These are phyloP conservation scores for Cephalopholis sonnerati DNA, from an alignment of 2,113 vertebrate species.

Conservation along the genomic window DNA sequence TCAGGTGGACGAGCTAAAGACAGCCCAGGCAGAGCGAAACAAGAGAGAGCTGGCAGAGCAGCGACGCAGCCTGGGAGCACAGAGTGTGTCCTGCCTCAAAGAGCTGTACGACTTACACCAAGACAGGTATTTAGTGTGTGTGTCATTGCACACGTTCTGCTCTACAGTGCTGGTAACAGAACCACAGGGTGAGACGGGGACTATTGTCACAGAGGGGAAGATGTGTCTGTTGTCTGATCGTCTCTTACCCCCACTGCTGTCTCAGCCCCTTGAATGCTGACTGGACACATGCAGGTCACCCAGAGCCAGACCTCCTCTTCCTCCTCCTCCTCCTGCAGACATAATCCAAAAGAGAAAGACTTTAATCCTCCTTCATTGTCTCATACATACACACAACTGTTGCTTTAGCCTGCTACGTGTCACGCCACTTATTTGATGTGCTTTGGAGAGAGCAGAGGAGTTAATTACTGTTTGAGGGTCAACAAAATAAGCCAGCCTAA, in stretches of 20 bases:
- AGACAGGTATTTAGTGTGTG: slow-evolving; percentile 82
- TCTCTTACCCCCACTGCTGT: slow-evolving; percentile 3
- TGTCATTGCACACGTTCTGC: background rate
- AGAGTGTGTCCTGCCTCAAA: slow-evolving; percentile 91
- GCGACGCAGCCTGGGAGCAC: slow-evolving; percentile 81
- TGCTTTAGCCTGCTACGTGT: background rate
- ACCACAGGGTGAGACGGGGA: background rate
- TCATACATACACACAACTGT: background rate
- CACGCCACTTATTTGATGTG: background rate
- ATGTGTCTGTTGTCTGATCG: slow-evolving; percentile 15
- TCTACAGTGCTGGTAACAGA: background rate
- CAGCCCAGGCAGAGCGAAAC: slow-evolving; percentile 72
- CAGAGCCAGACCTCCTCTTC: slow-evolving; percentile 53
- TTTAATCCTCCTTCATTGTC: slow-evolving; percentile 58
- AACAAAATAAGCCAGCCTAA: background rate
- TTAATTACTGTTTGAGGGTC: background rate
- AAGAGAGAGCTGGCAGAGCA: slow-evolving; percentile 81
- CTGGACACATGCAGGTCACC: slow-evolving; percentile 45
- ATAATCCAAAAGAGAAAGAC: slow-evolving; percentile 62
- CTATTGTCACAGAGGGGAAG: slow-evolving; percentile 28
- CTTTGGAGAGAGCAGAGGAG: background rate
- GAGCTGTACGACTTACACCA: slow-evolving; percentile 91
- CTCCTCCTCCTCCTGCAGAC: slow-evolving; percentile 47
- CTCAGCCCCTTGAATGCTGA: slow-evolving; percentile 55
- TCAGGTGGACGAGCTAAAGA: slow-evolving; percentile 91